Evolutionary conservation across 2,113 vertebrate genomes (phyloP).

Genomic region (Irena cyanogastra): DNA sequence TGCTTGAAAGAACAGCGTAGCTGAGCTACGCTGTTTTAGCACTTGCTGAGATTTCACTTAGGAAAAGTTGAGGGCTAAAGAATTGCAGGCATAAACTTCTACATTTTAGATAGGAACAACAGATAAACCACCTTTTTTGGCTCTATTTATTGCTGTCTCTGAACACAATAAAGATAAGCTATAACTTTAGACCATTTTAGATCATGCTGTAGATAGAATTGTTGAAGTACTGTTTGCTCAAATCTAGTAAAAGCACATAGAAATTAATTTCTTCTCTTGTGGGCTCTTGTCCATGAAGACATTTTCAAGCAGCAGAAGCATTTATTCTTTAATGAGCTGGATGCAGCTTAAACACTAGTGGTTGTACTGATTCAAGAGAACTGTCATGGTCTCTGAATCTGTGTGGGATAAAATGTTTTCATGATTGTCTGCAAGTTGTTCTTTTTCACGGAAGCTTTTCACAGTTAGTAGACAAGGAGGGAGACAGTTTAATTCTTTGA

Average conservation of each 20-base stretch:
- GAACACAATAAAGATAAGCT: neutral
- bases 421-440: constrained; percentile 4
- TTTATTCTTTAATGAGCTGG: neutral
- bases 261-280: neutral
- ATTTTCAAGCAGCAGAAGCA: neutral
- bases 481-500: neutral
- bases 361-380: neutral
- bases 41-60: neutral
- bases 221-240: neutral
- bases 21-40: neutral
- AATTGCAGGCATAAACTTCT: neutral
- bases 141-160: neutral
- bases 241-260: neutral
- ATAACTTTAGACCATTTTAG: neutral
- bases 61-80: neutral
- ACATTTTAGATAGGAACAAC: neutral
- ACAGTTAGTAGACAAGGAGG: constrained; percentile 3
- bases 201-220: neutral
- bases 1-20: neutral
- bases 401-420: constrained; percentile 41
- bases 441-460: neutral
- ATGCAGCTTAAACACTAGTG: neutral
- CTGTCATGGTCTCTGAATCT: neutral
- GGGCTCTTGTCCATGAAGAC: neutral
- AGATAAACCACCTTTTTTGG: neutral